These are phyloP conservation scores for Exephanes ischioxanthus DNA, from an alignment of 2,888 invertebrate genomes.

Conservation along the genomic window DNA sequence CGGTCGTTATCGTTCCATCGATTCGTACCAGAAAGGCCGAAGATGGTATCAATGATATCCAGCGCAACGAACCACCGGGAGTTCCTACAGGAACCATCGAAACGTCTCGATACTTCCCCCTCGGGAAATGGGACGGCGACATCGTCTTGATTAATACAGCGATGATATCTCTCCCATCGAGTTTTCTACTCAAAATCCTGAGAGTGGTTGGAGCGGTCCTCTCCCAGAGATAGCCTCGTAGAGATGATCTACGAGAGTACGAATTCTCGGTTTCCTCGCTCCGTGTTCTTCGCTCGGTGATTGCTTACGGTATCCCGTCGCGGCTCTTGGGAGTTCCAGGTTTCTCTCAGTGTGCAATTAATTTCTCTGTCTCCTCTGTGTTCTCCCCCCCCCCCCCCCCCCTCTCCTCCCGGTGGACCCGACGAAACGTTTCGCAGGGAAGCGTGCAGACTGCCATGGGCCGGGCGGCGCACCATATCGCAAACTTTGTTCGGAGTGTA, in stretches of 20 bases:
- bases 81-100: background rate
- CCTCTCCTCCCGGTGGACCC: constrained; percentile 5
- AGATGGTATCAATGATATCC: constrained; percentile 1
- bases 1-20: background rate
- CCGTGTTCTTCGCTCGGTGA: constrained; percentile 46
- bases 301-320: constrained; percentile 49
- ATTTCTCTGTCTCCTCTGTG: constrained; percentile 48
- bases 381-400: background rate
- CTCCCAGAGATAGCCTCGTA: background rate
- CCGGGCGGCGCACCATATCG: constrained; percentile 9
- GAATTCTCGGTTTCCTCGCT: background rate
- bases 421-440: constrained; percentile 39
- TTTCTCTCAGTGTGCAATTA: constrained; percentile 48
- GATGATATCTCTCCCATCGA: constrained; percentile 11
- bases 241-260: constrained; percentile 4
- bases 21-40: constrained; percentile 4
- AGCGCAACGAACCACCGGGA: background rate
- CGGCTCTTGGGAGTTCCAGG: constrained; percentile 62
- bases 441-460: background rate
- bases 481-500: constrained; percentile 52
- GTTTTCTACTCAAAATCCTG: constrained; percentile 16
- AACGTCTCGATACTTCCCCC: background rate
- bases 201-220: background rate
- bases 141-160: constrained; percentile 22
- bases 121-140: background rate